A percentile compares a stretch with the other conserved stretches of the same genome.
phyloP scores from a whole-genome alignment of 2,797 vertebrate genomes.

The Galaxias olidus region DNA sequence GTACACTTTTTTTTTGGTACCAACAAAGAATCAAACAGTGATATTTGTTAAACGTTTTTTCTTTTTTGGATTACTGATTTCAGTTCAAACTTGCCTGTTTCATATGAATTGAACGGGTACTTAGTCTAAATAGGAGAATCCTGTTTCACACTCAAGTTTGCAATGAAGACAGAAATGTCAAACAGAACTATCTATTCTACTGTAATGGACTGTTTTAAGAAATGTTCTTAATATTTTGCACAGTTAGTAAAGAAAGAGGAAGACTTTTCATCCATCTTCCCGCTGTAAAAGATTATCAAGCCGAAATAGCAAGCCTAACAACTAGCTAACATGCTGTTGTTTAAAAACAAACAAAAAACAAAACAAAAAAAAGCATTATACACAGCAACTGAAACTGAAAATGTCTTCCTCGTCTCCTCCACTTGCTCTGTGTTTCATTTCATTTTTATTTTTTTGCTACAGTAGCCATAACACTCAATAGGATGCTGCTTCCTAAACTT shows the following conservation, averaged over 20 bases:
- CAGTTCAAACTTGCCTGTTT: constrained; percentile 21
- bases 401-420: constrained; percentile 63
- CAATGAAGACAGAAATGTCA: too few species aligned
- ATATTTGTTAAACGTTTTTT: constrained; percentile 57
- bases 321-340: neutral
- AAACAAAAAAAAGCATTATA: too few species aligned
- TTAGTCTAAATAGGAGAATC: too few species aligned
- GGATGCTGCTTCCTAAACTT: constrained; percentile 30
- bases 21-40: too few species aligned
- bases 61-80: constrained; percentile 51
- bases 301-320: neutral
- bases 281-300: neutral
- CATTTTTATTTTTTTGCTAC: too few species aligned
- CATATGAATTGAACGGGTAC: constrained; percentile 1
- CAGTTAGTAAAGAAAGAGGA: neutral
- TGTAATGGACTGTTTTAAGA: constrained; percentile 2
- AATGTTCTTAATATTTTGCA: constrained; percentile 2
- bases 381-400: neutral
- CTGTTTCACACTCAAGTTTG: too few species aligned
- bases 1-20: constrained; percentile 35
- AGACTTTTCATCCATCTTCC: too few species aligned
- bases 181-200: neutral
- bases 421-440: constrained; percentile 37
- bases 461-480: constrained; percentile 43
- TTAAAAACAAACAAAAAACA: too few species aligned